Evolutionary conservation across 2,888 invertebrate genomes (phyloP), one percentile per base, ranked within the genome.

Genomic region (Dorcus hopei): DNA sequence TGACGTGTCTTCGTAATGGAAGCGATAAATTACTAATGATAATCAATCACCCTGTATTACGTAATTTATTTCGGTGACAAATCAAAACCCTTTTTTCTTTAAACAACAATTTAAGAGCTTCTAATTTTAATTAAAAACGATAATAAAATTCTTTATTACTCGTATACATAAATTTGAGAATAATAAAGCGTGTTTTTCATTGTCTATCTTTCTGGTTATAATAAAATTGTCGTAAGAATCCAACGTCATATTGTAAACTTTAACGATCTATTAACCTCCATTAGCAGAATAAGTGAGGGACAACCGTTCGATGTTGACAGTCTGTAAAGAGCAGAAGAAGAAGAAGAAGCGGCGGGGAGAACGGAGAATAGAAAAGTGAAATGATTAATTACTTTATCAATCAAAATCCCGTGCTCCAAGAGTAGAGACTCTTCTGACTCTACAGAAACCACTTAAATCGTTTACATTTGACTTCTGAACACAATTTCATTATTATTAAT

Each of bases 321-420:
- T 54, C 48, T 9, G 23, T 16, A 38, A 33, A 23, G 48, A 47
- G n/a, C 23, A 40, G 19, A 48, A 7, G 23, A 19, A 50, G 38
- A 42, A 9, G 19, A 19, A 50, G 38, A 42, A 9, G 19, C 14
- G 39, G 38, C 38, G 14, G 47, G 19, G 47, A 23, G 53, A 53
- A 53, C 45, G 48, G 45, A 53, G 48, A 39, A 38, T 49, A 49
- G 49, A 67, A 67, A 67, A 67, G 63, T 65, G 61, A 64, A 67
- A 67, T 68, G 69, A 69, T 69, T 69, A 69, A 69, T 69, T 68
- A 65, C 68, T 67, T 65, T 64, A 66, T 67, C 68, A 67, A 69
- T 69, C 66, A 67, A 68, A 66, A 65, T 64, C 65, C 58, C 57
- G 26, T 33, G 26, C 55, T 55, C 43, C 49, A 38, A 49, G 45